Evolutionary conservation across 1,140 invertebrate species (phyloP).

Genomic region (Musca domestica): DNA sequence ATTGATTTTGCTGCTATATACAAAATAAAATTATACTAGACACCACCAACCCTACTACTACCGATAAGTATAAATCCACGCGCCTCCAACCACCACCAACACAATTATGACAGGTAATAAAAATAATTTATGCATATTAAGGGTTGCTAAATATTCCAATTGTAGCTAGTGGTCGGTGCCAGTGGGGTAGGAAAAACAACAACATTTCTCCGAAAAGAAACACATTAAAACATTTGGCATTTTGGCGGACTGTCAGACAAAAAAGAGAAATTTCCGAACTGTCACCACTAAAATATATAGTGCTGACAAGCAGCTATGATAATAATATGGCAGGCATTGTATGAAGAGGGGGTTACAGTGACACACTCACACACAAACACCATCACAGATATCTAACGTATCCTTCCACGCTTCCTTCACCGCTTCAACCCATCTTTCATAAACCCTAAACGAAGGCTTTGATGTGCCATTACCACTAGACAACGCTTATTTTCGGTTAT

Average conservation of each 20-base stretch:
- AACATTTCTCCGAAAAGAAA: background rate
- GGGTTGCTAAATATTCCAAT: slow-evolving; percentile 14
- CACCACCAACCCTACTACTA: too few species aligned
- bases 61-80: too few species aligned
- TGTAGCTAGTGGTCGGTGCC: background rate
- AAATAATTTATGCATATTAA: slow-evolving; percentile 21
- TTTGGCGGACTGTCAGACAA: slow-evolving; percentile 17
- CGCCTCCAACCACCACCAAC: background rate
- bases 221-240: slow-evolving; percentile 3
- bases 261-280: slow-evolving; percentile 4
- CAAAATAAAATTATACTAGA: too few species aligned
- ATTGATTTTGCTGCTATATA: too few species aligned
- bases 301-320: slow-evolving; percentile 12
- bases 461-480: too few species aligned
- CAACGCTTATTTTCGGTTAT: slow-evolving; percentile 6
- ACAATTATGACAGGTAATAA: slow-evolving; percentile 21
- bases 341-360: slow-evolving; percentile 1
- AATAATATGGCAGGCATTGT: background rate
- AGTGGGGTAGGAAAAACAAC: background rate
- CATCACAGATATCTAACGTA: too few species aligned
- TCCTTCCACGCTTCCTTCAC: background rate
- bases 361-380: too few species aligned
- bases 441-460: too few species aligned
- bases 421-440: background rate
- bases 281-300: slow-evolving; percentile 22